Percentiles rank a stretch among this genome's conserved stretches.
phyloP scores from a whole-genome alignment of 2,113 vertebrate genomes.

The Siniperca knerii region DNA sequence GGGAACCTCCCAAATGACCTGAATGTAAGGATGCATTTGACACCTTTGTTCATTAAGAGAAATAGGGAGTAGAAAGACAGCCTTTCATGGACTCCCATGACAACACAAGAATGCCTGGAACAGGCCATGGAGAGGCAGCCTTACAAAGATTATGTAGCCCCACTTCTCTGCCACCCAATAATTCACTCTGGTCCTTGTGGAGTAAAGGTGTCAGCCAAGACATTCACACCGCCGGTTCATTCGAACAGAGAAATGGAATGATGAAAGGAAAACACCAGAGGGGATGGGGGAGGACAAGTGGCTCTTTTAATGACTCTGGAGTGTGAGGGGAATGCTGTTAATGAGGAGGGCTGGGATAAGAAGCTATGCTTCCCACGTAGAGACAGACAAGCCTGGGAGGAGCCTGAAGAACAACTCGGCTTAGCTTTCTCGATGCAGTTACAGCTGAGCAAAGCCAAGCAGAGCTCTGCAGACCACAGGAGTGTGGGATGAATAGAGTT shows the following conservation, averaged over 20 bases:
- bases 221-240: constrained; percentile 63
- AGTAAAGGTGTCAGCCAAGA: constrained; percentile 78
- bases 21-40: constrained; percentile 77
- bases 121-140: constrained; percentile 64
- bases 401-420: constrained; percentile 54
- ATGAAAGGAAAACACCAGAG: constrained; percentile 79
- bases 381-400: constrained; percentile 64
- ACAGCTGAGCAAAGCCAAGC: constrained; percentile 52
- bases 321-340: constrained; percentile 78
- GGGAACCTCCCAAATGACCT: constrained; percentile 78
- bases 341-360: constrained; percentile 79
- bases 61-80: constrained; percentile 71
- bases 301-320: constrained; percentile 79
- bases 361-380: constrained; percentile 71
- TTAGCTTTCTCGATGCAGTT: constrained; percentile 38
- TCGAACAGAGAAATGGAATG: constrained; percentile 60
- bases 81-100: constrained; percentile 76
- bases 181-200: constrained; percentile 77
- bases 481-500: constrained; percentile 68
- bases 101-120: constrained; percentile 60
- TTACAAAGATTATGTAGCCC: constrained; percentile 72
- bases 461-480: constrained; percentile 66
- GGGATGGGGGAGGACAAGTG: constrained; percentile 72
- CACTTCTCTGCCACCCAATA: constrained; percentile 75
- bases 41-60: constrained; percentile 85